A percentile compares a stretch with the other conserved stretches of the same genome.
Evolutionary conservation across 2,888 invertebrate species (phyloP).

Genomic region (Sipha maydis): DNA sequence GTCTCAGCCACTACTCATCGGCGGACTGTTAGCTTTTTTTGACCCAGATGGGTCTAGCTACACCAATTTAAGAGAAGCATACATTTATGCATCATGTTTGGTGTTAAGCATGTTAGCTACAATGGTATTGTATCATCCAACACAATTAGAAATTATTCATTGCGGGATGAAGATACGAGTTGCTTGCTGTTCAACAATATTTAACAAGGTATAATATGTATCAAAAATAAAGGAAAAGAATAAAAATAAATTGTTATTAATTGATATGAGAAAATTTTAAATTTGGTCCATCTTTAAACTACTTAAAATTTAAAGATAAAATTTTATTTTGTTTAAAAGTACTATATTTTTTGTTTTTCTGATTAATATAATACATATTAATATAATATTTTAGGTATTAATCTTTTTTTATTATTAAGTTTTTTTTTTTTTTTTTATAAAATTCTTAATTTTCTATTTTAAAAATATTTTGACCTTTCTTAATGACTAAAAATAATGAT

Average conservation of each 20-base stretch:
- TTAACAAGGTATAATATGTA: constrained; percentile 75
- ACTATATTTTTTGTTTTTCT: background rate
- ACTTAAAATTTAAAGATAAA: background rate
- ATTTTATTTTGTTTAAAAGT: background rate
- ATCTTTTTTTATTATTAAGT: too few relatives aligned
- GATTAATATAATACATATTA: too few relatives aligned
- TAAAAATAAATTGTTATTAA: background rate
- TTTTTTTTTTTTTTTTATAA: too few relatives aligned
- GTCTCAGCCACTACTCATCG: constrained; percentile 68
- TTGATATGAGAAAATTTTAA: background rate
- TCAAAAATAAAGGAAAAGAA: background rate
- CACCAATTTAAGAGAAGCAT: constrained; percentile 72
- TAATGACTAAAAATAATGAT: too few relatives aligned
- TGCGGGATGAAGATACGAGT: constrained; percentile 86
- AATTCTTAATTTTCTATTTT: too few relatives aligned
- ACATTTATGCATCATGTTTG: constrained; percentile 79
- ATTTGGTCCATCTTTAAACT: background rate
- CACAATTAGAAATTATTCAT: constrained; percentile 74
- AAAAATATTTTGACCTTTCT: too few relatives aligned
- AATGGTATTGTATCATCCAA: constrained; percentile 70
- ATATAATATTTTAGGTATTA: too few relatives aligned
- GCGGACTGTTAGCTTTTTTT: constrained; percentile 68
- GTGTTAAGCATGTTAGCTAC: constrained; percentile 79
- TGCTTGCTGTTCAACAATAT: constrained; percentile 83
- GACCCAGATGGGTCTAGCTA: constrained; percentile 67